Percentiles rank a stretch among this genome's conserved stretches.
Conservation (phyloP, 2,888 invertebrate species). For the Caprella mutica region DNA sequence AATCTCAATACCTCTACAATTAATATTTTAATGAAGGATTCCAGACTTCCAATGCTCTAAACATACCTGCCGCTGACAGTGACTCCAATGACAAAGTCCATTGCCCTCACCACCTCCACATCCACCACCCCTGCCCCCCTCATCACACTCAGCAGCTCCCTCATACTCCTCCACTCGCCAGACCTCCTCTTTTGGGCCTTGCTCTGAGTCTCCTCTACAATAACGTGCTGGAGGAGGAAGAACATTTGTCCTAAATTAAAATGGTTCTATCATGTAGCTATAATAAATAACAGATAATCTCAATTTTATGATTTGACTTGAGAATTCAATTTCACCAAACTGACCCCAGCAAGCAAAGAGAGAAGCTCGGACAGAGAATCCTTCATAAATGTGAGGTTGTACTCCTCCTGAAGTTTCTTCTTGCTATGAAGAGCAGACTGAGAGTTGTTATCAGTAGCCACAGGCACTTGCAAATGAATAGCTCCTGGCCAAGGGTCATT, state of each 20-base stretch:
- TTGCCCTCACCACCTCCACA: conserved; percentile 23
- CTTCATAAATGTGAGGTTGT: conserved; percentile 24
- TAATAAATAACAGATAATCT: neutral
- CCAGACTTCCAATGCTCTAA: no score
- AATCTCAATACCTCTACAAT: no score
- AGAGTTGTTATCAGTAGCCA: neutral
- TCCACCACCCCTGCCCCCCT: conserved; percentile 28
- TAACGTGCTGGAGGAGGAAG: conserved; percentile 6
- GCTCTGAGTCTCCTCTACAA: conserved; percentile 27
- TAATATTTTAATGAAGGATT: no score
- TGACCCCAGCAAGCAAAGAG: conserved; percentile 29
- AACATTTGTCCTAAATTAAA: neutral
- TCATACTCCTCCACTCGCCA: conserved; percentile 20
- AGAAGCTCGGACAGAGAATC: conserved; percentile 30
- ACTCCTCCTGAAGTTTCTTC: conserved; percentile 27
- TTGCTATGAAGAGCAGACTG: neutral
- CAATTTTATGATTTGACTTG: neutral
- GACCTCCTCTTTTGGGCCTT: conserved; percentile 16
- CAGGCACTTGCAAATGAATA: neutral
- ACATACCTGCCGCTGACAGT: conserved; percentile 19
- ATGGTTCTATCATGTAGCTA: neutral
- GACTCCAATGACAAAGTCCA: conserved; percentile 26
- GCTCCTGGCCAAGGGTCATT: conserved; percentile 30
- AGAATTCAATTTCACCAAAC: neutral
- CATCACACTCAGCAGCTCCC: conserved; percentile 32